These are phyloP conservation scores for Cheumatopsyche charites DNA, from an alignment of 1,140 invertebrate genomes.

Conservation along the genomic window DNA sequence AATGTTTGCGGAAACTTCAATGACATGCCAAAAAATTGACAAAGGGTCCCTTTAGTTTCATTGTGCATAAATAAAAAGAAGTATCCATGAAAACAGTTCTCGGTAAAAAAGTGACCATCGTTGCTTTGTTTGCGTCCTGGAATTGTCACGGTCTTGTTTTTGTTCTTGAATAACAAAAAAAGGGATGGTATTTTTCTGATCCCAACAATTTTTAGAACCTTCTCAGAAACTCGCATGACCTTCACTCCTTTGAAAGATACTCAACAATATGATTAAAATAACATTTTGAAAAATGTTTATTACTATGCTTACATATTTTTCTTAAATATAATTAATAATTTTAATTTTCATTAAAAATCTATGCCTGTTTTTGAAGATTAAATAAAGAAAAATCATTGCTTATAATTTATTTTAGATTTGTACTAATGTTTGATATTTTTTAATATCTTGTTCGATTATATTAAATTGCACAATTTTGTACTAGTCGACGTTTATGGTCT, in stretches of 20 bases:
- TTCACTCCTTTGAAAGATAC: slow-evolving; percentile 11
- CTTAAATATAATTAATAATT: no score
- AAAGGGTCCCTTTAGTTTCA: not conserved
- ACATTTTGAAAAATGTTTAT: no score
- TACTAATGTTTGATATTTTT: slow-evolving; percentile 9
- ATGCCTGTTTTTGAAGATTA: no score
- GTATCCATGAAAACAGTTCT: not conserved
- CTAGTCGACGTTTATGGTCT: not conserved
- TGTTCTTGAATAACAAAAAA: slow-evolving; percentile 3
- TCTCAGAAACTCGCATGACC: slow-evolving; percentile 17
- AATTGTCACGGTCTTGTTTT: slow-evolving; percentile 14
- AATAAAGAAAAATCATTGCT: no score
- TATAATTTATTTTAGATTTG: no score
- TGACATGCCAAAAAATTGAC: not conserved
- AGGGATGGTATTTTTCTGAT: slow-evolving; percentile 11
- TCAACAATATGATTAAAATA: slow-evolving; percentile 14
- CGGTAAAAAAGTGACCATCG: slow-evolving; percentile 6
- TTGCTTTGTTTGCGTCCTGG: not conserved
- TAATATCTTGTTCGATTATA: slow-evolving; percentile 3
- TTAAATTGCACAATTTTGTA: no score
- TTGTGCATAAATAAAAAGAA: not conserved
- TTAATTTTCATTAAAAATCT: no score
- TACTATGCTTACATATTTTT: not conserved
- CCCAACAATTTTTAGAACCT: not conserved
- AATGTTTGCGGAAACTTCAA: slow-evolving; percentile 12